A percentile compares a stretch with the other conserved stretches of the same genome.
phyloP scores from a whole-genome alignment of 2,888 invertebrate genomes.

The Perdita meconis region DNA sequence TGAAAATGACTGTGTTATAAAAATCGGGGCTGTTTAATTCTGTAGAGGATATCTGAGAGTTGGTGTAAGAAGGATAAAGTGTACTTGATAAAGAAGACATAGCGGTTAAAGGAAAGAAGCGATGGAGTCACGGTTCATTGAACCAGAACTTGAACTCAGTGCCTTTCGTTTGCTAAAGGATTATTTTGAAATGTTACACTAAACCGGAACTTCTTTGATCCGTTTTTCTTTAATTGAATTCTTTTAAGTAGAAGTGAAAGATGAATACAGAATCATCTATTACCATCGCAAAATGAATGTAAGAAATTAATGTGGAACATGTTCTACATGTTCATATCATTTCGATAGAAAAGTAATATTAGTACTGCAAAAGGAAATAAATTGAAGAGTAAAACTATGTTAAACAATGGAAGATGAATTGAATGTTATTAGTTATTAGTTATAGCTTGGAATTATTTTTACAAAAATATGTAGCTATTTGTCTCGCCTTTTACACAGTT shows the following conservation, averaged over 20 bases:
- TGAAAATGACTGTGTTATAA: background rate
- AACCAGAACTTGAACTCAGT: background rate
- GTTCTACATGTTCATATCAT: background rate
- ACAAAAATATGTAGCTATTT: too few relatives aligned
- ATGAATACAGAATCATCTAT: too few relatives aligned
- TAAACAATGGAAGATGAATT: too few relatives aligned
- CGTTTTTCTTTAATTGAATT: background rate
- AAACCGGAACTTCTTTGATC: background rate
- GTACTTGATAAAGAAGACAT: background rate
- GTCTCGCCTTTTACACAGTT: too few relatives aligned
- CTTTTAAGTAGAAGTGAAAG: too few relatives aligned
- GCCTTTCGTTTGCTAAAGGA: background rate
- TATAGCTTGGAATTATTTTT: too few relatives aligned
- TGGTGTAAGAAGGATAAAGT: background rate
- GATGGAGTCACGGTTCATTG: background rate
- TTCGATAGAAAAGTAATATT: background rate
- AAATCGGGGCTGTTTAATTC: background rate
- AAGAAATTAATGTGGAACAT: too few relatives aligned
- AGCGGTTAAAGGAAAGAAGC: background rate
- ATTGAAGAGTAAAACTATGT: too few relatives aligned
- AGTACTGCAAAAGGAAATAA: too few relatives aligned
- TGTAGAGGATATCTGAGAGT: background rate
- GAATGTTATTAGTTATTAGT: too few relatives aligned
- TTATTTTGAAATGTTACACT: conserved; percentile 4
- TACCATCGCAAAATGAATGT: too few relatives aligned